phyloP scores from a whole-genome alignment of 2,797 vertebrate species.

The Fistularia commersonii region DNA sequence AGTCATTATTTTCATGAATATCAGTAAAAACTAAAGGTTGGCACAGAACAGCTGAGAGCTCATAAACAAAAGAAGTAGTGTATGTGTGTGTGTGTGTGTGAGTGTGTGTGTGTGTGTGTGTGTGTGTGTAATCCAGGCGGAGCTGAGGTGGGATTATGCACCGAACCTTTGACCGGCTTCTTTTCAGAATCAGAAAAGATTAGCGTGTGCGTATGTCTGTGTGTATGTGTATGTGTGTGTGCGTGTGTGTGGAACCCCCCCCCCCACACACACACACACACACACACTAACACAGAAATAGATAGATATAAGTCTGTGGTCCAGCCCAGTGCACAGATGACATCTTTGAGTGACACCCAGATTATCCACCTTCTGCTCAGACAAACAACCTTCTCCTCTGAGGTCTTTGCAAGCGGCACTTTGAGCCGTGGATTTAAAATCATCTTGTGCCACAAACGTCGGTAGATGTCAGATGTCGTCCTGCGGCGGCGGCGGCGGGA shows the following conservation, averaged over 20 bases:
- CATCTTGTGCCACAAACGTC: no score
- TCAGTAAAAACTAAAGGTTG: no score
- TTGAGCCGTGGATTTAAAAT: no score
- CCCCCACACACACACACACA: slow-evolving; percentile 12
- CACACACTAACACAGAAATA: slow-evolving; percentile 24
- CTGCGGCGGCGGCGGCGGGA: no score
- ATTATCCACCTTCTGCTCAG: slow-evolving; percentile 42
- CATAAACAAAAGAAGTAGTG: neutral
- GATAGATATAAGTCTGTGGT: slow-evolving; percentile 18
- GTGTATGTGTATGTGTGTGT: no score
- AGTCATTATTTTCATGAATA: no score
- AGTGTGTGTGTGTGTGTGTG: slow-evolving; percentile 22
- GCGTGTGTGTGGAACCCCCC: no score
- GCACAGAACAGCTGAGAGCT: no score
- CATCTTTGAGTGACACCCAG: slow-evolving; percentile 39
- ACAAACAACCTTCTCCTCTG: slow-evolving; percentile 20
- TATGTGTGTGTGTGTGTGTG: no score
- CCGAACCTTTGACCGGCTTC: slow-evolving; percentile 67
- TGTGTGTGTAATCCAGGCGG: slow-evolving; percentile 58
- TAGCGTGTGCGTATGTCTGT: slow-evolving; percentile 42
- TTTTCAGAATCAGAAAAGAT: slow-evolving; percentile 65
- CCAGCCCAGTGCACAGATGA: slow-evolving; percentile 43
- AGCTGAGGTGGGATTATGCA: slow-evolving; percentile 63
- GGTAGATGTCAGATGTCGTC: no score
- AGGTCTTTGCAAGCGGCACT: neutral